phyloP scores from a whole-genome alignment of 1,140 invertebrate species.

The Eciton burchellii region DNA sequence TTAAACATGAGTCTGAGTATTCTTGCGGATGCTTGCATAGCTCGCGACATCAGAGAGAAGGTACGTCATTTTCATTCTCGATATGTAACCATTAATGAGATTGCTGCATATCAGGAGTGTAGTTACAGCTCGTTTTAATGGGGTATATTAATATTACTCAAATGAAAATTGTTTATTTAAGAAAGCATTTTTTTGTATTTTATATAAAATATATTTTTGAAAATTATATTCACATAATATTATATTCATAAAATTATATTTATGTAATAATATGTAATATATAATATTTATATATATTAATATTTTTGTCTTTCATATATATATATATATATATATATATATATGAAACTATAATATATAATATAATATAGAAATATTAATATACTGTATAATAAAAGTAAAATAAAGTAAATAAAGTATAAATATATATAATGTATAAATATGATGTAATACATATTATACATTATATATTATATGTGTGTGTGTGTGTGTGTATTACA shows the following conservation, averaged over 20 bases:
- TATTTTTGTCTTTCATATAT: too few relatives aligned
- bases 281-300: conserved; percentile 4
- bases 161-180: not conserved
- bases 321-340: too few relatives aligned
- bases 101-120: not conserved
- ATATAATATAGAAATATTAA: too few relatives aligned
- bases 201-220: not conserved
- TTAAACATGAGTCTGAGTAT: conserved; percentile 79
- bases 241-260: not conserved
- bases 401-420: too few relatives aligned
- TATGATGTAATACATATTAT: too few relatives aligned
- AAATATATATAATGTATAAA: not conserved
- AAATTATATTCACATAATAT: not conserved
- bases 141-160: not conserved
- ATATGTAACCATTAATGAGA: not conserved
- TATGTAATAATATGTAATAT: too few relatives aligned
- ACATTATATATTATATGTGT: too few relatives aligned
- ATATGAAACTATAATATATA: too few relatives aligned
- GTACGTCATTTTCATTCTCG: conserved; percentile 56
- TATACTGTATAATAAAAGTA: too few relatives aligned
- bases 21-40: conserved; percentile 77
- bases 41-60: conserved; percentile 74
- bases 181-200: not conserved
- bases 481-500: too few relatives aligned
- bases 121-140: not conserved